A percentile compares a stretch with the other conserved stretches of the same genome.
Evolutionary conservation across 2,888 invertebrate species (phyloP).

Genomic region (Ophion ellenae): DNA sequence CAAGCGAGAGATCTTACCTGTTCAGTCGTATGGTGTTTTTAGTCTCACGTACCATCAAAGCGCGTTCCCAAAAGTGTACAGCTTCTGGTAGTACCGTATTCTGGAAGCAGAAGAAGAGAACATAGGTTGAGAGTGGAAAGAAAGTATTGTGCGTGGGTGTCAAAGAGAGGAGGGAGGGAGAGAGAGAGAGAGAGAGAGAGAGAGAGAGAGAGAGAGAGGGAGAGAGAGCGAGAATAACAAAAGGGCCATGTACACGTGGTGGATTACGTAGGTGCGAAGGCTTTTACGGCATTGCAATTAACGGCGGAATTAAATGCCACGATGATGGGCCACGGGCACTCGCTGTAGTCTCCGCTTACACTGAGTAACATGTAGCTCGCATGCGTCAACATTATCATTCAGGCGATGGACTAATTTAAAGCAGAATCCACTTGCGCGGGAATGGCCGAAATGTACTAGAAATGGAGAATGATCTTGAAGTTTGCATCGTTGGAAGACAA

Average conservation of each 20-base stretch:
- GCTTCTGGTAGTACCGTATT: conserved; percentile 96
- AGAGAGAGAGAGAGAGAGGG: no score
- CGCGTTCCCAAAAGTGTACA: conserved; percentile 96
- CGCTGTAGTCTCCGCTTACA: not conserved
- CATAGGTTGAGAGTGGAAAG: conserved; percentile 10
- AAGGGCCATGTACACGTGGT: not conserved
- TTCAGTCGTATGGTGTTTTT: conserved; percentile 94
- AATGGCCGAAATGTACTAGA: not conserved
- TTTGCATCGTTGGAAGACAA: not conserved
- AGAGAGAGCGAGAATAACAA: not conserved
- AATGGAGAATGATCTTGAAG: conserved; percentile 35
- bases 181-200: not conserved
- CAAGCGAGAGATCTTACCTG: conserved; percentile 86
- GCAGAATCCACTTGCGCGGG: conserved; percentile 36
- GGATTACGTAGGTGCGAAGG: conserved; percentile 8
- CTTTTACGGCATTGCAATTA: conserved; percentile 58
- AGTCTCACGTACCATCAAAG: conserved; percentile 94
- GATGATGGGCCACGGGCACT: conserved; percentile 41
- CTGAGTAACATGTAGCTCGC: conserved; percentile 16
- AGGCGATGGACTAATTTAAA: conserved; percentile 50
- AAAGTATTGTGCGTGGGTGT: not conserved
- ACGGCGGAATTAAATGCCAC: conserved; percentile 53
- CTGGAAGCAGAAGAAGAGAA: conserved; percentile 84
- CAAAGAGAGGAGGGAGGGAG: not conserved
- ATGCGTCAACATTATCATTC: conserved; percentile 30